Percentiles rank a stretch among this genome's conserved stretches.
phyloP scores from a whole-genome alignment of 2,113 vertebrate species.

The Morphnarchus princeps region DNA sequence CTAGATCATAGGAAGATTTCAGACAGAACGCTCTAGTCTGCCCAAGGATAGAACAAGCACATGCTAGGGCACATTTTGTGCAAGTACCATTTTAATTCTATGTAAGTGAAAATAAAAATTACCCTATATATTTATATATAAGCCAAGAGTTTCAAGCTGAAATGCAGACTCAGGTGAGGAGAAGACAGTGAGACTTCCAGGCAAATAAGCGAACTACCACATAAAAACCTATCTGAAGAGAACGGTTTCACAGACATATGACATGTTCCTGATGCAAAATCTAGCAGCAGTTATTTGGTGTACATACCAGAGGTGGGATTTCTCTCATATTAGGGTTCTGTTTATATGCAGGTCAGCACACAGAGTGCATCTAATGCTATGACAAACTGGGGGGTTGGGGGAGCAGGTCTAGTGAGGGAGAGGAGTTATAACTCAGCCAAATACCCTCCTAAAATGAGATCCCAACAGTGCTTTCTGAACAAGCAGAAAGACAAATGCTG shows the following conservation, averaged over 20 bases:
- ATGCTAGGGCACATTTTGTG: not conserved
- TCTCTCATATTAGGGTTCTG: not conserved
- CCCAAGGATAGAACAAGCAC: not conserved
- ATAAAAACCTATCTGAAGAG: not conserved
- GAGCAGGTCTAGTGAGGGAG: not conserved
- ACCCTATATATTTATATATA: not conserved
- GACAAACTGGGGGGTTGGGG: not conserved
- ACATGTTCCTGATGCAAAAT: not conserved
- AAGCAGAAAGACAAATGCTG: not conserved
- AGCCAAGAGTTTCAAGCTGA: not conserved
- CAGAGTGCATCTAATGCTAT: not conserved
- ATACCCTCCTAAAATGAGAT: not conserved
- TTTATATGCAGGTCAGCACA: not conserved
- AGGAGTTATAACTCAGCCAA: not conserved
- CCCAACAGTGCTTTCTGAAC: not conserved
- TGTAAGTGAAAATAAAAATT: not conserved
- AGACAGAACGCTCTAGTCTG: not conserved
- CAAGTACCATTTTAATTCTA: not conserved
- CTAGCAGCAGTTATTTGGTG: not conserved
- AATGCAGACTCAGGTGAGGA: not conserved
- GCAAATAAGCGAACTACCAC: not conserved
- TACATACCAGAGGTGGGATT: not conserved
- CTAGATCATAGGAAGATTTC: not conserved
- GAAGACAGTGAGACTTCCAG: not conserved
- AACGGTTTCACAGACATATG: not conserved